Base-by-base conservation (phyloP, 1,140 invertebrate species). In the Trinorchestia longiramus region DNA sequence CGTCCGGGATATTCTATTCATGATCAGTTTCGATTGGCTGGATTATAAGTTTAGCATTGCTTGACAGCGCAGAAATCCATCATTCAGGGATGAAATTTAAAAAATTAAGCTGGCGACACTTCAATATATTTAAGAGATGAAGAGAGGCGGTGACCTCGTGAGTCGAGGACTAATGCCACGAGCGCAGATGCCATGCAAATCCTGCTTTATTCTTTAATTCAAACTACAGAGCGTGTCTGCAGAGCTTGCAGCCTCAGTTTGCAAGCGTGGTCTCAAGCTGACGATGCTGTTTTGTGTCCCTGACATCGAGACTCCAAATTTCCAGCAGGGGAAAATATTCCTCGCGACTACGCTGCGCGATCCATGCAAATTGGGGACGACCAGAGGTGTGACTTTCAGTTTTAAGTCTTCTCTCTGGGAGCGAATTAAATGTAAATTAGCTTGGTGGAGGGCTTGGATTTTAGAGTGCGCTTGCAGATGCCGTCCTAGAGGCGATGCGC, bases 371-470 rank as follows among this genome's bases (percentile, higher is more conserved):
- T 77, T 77, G 62, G 62, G 62, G 15, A 77, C 62, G 62, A 36
- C 62, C 1, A 36, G 62, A 77, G 62, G 62, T 77, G 62, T 23
- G 62, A 77, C 62, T 77, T 77, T 28, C 62, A 77, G 62, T 77
- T 77, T 77, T 77, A 77, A 77, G 62, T 77, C 62, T 23, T 28
- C 62, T 77, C 47, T 11, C 62, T 77, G 62, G 62, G 62, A 77
- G 62, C 62, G 28, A 77, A 77, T 77, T 77, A 77, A 77, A 77
- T 77, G 62, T 77, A 77, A 77, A 77, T 77, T 77, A 77, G 62
- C 62, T 77, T 77, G 62, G 62, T 28, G 62, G 62, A 11, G 3
- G 28, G 62, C 62, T 77, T 28, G 62, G 62, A 77, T 77, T 77
- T 77, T 77, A 77, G 62, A 77, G 62, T 28, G 28, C 11, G 62